A percentile compares a stretch with the other conserved stretches of the same genome.
phyloP scores from a whole-genome alignment of 2,797 vertebrate species.

The Loriculus beryllinus region DNA sequence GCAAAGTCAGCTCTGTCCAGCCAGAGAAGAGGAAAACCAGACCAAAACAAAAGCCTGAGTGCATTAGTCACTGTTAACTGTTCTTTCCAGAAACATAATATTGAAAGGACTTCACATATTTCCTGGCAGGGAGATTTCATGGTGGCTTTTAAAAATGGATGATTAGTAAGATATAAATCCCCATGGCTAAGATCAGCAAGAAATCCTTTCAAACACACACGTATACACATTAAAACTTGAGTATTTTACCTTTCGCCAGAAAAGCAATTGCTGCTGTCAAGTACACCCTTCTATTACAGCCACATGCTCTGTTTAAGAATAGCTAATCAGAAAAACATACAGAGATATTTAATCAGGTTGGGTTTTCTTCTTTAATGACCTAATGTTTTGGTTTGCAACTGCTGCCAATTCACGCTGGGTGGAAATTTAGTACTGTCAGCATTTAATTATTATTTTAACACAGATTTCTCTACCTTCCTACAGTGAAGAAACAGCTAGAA shows the following conservation, averaged over 20 bases:
- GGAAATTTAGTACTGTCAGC: slow-evolving; percentile 77
- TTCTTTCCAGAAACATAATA: not conserved
- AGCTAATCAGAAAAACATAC: slow-evolving; percentile 73
- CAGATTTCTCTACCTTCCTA: slow-evolving; percentile 76
- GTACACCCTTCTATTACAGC: slow-evolving; percentile 72
- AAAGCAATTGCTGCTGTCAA: slow-evolving; percentile 72
- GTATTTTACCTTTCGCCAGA: slow-evolving; percentile 53
- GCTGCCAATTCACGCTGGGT: slow-evolving; percentile 73
- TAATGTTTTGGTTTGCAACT: slow-evolving; percentile 74
- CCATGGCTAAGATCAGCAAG: slow-evolving; percentile 48
- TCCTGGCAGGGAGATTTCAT: slow-evolving; percentile 17
- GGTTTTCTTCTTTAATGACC: slow-evolving; percentile 71
- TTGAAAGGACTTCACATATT: not conserved
- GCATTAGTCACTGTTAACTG: not conserved
- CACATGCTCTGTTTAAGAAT: slow-evolving; percentile 64
- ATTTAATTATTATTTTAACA: slow-evolving; percentile 83
- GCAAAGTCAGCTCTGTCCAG: not conserved
- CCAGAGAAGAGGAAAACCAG: not conserved
- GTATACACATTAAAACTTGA: not conserved
- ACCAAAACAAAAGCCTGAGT: not conserved
- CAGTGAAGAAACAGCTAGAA: slow-evolving; percentile 70
- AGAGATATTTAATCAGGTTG: slow-evolving; percentile 70
- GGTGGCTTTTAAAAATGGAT: not conserved
- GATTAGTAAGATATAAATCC: slow-evolving; percentile 34
- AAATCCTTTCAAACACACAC: slow-evolving; percentile 43